phyloP scores from a whole-genome alignment of 2,888 invertebrate species.

The Biston betularia region DNA sequence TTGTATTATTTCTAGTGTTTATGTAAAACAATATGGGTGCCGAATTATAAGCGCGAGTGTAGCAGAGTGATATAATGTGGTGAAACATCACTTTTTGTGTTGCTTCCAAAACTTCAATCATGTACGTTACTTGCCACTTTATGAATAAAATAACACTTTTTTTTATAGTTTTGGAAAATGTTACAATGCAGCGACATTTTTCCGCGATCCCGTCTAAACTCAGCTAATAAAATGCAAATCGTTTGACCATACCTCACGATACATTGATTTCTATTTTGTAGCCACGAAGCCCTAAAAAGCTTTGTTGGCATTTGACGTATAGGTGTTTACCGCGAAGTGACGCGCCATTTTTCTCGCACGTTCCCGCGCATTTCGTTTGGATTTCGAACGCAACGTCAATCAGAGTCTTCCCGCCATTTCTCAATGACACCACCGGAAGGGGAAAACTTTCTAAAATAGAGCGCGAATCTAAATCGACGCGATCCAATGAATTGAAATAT shows the following conservation, averaged over 20 bases:
- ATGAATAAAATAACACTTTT: no score
- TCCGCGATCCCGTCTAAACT: background rate
- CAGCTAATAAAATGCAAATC: constrained; percentile 28
- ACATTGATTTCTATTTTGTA: constrained; percentile 34
- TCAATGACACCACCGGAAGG: constrained; percentile 69
- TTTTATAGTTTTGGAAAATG: no score
- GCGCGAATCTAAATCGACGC: constrained; percentile 47
- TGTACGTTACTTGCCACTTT: no score
- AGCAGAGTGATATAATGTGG: no score
- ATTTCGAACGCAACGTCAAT: constrained; percentile 70
- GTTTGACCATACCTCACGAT: background rate
- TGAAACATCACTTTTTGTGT: no score
- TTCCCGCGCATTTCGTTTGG: constrained; percentile 39
- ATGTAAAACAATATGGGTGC: no score
- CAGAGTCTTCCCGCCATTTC: constrained; percentile 69
- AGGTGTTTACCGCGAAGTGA: constrained; percentile 59
- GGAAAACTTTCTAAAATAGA: constrained; percentile 55
- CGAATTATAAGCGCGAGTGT: no score
- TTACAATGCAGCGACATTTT: no score
- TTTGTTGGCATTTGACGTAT: constrained; percentile 47
- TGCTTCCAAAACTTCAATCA: no score
- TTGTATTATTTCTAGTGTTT: no score
- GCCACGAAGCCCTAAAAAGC: constrained; percentile 16
- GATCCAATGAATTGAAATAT: background rate
- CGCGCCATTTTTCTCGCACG: constrained; percentile 63